Percentiles rank a stretch among this genome's conserved stretches.
Conservation (phyloP, 2,113 vertebrate species). For the Xiphophorus hellerii region DNA sequence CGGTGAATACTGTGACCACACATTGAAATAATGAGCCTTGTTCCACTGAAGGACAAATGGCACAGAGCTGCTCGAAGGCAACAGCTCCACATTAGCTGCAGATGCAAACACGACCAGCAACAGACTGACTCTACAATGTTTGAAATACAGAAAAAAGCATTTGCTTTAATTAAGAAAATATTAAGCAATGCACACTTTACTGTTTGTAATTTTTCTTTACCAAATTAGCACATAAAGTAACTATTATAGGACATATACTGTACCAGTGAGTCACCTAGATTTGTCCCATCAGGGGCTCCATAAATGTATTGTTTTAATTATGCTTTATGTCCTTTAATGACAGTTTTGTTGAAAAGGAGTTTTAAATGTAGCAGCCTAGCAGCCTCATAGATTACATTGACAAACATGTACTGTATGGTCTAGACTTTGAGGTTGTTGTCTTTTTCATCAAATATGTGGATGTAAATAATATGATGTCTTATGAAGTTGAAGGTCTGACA, state of each 20-base stretch:
- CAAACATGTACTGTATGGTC: background rate
- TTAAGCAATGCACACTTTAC: background rate
- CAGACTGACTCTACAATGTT: conserved; percentile 16
- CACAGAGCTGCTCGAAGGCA: conserved; percentile 30
- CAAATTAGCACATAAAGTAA: background rate
- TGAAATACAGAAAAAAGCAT: conserved; percentile 1
- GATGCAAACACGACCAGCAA: conserved; percentile 42
- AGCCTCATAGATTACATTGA: too few species aligned
- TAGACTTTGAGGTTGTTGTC: background rate
- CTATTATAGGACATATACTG: background rate
- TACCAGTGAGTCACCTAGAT: background rate
- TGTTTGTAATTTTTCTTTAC: background rate
- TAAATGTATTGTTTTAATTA: background rate
- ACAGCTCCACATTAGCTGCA: conserved; percentile 16
- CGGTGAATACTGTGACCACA: conserved; percentile 69
- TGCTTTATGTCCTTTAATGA: background rate
- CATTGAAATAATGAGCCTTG: conserved; percentile 76
- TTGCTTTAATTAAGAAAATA: background rate
- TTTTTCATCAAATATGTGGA: background rate
- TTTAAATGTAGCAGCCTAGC: background rate
- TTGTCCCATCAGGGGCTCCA: background rate
- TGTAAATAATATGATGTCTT: background rate
- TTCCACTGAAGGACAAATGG: conserved; percentile 53
- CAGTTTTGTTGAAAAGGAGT: background rate
- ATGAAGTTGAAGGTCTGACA: too few species aligned